Percentiles rank a stretch among this genome's conserved stretches.
Evolutionary conservation across 2,113 vertebrate genomes (phyloP).

Genomic region (Pelecanoides urinatrix): DNA sequence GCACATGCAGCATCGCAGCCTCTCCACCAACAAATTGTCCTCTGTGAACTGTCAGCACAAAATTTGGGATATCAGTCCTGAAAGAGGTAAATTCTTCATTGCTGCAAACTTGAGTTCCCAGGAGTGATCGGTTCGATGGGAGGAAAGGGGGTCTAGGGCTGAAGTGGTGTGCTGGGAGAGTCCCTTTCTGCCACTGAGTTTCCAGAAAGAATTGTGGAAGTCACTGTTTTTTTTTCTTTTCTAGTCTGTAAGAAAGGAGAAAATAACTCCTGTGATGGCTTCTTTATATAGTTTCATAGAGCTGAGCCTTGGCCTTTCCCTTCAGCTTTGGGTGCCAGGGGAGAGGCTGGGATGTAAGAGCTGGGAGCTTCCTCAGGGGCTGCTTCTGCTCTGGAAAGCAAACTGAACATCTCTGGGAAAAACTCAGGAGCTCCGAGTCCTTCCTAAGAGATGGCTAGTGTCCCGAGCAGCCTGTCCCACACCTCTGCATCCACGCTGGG

Average conservation of each 20-base stretch:
- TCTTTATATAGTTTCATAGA: neutral
- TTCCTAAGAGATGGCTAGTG: neutral
- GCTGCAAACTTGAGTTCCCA: neutral
- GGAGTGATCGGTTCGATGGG: fast-evolving
- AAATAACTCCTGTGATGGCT: neutral
- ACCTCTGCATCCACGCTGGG: neutral
- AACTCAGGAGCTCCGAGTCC: neutral
- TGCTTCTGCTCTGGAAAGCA: neutral
- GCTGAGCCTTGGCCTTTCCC: neutral
- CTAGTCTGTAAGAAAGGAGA: neutral
- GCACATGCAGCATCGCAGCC: fast-evolving
- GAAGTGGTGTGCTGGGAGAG: neutral
- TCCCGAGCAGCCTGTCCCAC: neutral
- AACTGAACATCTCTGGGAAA: neutral
- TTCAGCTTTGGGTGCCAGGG: neutral
- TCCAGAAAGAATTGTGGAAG: neutral
- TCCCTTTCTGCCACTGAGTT: neutral
- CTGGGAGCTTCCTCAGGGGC: neutral
- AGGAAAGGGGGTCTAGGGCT: neutral
- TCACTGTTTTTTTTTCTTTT: neutral
- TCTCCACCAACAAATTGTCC: neutral
- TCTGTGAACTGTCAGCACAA: neutral
- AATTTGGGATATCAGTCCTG: neutral
- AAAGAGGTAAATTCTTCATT: neutral
- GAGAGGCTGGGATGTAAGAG: neutral